phyloP scores from a whole-genome alignment of 2,888 invertebrate genomes.

The Blomia tropicalis region DNA sequence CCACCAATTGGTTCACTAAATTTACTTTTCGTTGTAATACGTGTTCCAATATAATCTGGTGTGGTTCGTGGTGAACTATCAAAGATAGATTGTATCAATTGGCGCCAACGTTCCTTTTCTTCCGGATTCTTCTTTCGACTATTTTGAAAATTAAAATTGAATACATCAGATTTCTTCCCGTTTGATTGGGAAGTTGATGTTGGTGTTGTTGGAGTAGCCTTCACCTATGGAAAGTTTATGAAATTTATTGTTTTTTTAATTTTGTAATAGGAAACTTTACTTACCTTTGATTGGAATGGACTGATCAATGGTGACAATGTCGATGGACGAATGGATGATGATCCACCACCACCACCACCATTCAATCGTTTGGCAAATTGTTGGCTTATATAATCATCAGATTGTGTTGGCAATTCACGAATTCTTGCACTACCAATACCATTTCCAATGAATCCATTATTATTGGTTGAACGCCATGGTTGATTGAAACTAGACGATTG shows the following conservation, averaged over 20 bases:
- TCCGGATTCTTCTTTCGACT: slow-evolving; percentile 1
- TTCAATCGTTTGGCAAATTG: neutral
- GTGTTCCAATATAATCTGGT: neutral
- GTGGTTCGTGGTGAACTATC: neutral
- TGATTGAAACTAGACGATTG: too few relatives aligned
- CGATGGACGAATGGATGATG: too few relatives aligned
- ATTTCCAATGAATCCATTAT: neutral
- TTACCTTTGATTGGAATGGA: neutral
- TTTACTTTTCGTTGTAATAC: neutral
- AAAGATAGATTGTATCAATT: slow-evolving; percentile 6
- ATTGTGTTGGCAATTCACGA: too few relatives aligned
- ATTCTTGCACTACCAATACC: too few relatives aligned
- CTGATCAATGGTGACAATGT: neutral
- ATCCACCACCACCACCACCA: neutral
- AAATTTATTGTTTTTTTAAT: too few relatives aligned
- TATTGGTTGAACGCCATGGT: neutral
- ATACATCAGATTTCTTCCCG: neutral
- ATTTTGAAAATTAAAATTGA: neutral
- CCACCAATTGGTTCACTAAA: neutral
- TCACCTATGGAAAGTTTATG: too few relatives aligned
- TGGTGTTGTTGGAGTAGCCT: too few relatives aligned
- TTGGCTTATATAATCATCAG: neutral
- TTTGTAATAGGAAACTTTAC: too few relatives aligned
- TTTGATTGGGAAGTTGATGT: too few relatives aligned
- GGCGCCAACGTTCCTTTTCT: neutral